Conservation (phyloP, 2,888 invertebrate species). For the Scotopteryx bipunctaria region DNA sequence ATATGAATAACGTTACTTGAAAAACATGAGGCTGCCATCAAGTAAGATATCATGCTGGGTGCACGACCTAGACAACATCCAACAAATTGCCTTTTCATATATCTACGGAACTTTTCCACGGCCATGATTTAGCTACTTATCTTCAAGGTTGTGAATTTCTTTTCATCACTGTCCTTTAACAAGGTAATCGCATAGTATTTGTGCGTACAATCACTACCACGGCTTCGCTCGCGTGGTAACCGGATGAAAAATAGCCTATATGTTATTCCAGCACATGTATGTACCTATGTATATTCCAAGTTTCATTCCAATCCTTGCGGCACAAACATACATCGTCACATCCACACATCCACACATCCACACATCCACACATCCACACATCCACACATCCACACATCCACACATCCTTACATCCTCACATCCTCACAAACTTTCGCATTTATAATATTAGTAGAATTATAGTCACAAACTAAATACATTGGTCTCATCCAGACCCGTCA, state of each 20-base stretch:
- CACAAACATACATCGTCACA: too few relatives aligned
- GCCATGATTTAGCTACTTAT: background rate
- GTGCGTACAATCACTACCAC: background rate
- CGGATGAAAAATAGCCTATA: too few relatives aligned
- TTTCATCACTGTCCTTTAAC: background rate
- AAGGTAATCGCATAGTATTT: background rate
- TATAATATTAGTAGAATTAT: background rate
- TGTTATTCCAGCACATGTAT: too few relatives aligned
- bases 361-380: too few relatives aligned
- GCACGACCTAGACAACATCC: slow-evolving; percentile 53
- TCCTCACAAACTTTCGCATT: background rate
- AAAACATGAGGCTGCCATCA: background rate
- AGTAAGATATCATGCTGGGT: slow-evolving; percentile 36
- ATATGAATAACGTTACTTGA: background rate
- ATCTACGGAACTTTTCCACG: slow-evolving; percentile 14
- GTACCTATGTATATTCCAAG: too few relatives aligned
- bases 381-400: too few relatives aligned
- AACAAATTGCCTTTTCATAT: slow-evolving; percentile 31
- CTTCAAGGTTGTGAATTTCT: background rate
- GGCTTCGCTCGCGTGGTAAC: too few relatives aligned
- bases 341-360: too few relatives aligned
- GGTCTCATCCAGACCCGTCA: too few relatives aligned
- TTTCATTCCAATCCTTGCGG: too few relatives aligned
- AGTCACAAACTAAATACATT: background rate
- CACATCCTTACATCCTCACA: too few relatives aligned